phyloP scores from a whole-genome alignment of 2,797 vertebrate species.

The Anas acuta region DNA sequence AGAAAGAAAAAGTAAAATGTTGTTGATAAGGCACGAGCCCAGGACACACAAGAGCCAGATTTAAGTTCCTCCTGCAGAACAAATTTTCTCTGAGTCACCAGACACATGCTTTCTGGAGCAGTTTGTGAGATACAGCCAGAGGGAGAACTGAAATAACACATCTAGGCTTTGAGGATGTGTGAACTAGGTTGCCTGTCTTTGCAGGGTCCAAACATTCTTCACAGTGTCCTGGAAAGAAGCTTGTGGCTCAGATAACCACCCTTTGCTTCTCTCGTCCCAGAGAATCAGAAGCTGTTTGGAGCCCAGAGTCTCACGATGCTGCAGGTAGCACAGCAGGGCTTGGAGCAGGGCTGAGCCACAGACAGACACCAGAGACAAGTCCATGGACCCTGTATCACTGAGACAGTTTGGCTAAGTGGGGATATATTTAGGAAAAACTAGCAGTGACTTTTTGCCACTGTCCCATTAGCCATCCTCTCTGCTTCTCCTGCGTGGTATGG shows the following conservation, averaged over 20 bases:
- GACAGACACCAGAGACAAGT: neutral
- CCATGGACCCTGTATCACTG: neutral
- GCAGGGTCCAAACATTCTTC: neutral
- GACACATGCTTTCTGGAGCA: neutral
- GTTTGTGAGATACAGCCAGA: neutral
- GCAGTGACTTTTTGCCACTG: neutral
- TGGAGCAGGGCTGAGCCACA: neutral
- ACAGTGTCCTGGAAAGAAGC: neutral
- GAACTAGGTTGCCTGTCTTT: neutral
- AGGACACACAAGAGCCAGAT: neutral
- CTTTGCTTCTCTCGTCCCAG: neutral
- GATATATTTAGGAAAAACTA: neutral
- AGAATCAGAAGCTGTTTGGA: neutral
- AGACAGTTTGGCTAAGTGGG: neutral
- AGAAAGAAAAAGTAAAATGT: slow-evolving; percentile 28
- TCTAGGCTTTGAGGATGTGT: neutral
- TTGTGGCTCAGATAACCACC: neutral
- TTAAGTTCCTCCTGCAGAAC: neutral
- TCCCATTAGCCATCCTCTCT: neutral
- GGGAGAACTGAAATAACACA: neutral
- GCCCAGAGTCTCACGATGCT: neutral
- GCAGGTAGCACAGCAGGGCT: neutral
- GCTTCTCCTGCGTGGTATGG: neutral
- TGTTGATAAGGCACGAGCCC: neutral
- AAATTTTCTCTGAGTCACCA: slow-evolving; percentile 30